phyloP scores from a whole-genome alignment of 2,888 invertebrate species.

The Euplagia quadripunctaria region DNA sequence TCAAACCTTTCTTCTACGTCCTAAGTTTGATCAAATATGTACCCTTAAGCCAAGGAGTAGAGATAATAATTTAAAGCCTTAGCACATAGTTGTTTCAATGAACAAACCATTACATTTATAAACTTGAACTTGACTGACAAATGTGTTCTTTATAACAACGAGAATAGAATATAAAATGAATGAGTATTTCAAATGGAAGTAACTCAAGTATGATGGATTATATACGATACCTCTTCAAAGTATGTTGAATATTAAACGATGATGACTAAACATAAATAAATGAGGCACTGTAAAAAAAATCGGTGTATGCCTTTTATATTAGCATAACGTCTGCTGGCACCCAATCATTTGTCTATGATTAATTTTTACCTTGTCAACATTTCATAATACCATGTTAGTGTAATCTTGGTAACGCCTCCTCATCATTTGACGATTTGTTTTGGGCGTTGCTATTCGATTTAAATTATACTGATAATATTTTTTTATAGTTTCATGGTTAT shows the following conservation, averaged over 20 bases:
- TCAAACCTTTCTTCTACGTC: too few relatives aligned
- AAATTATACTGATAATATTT: conserved; percentile 54
- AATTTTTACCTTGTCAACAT: conserved; percentile 75
- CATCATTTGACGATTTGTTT: conserved; percentile 64
- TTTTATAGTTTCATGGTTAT: conserved; percentile 17
- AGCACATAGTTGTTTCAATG: conserved; percentile 23
- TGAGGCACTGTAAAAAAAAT: conserved; percentile 70
- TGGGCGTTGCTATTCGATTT: conserved; percentile 59
- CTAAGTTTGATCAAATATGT: background rate
- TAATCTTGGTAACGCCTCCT: conserved; percentile 77
- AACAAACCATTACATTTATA: conserved; percentile 46
- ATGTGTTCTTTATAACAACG: conserved; percentile 48
- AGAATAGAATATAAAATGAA: conserved; percentile 52
- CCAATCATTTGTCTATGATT: conserved; percentile 71
- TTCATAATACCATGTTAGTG: conserved; percentile 66
- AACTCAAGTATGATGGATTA: conserved; percentile 76
- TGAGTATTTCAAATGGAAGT: conserved; percentile 38
- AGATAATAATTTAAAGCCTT: background rate
- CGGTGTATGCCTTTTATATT: conserved; percentile 59
- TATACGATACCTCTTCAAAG: conserved; percentile 71
- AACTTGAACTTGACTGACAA: conserved; percentile 59
- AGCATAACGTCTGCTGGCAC: conserved; percentile 63
- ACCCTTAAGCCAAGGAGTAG: background rate
- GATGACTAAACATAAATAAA: conserved; percentile 82
- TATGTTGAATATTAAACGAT: conserved; percentile 77